Base-by-base conservation (phyloP, 2,113 vertebrate species). In the Lepisosteus oculatus region DNA sequence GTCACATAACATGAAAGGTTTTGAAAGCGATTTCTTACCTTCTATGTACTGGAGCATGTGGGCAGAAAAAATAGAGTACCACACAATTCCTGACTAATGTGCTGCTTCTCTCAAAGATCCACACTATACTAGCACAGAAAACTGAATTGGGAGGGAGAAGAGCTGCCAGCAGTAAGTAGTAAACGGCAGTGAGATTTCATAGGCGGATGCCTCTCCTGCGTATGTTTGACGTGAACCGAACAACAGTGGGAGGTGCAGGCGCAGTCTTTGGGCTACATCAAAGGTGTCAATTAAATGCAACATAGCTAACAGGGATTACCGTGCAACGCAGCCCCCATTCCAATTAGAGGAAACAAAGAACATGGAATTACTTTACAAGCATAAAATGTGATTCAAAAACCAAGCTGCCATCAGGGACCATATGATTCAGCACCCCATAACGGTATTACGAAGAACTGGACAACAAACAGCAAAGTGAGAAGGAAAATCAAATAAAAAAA, bases 31-130 rank as follows among this genome's bases (percentile, higher is more conserved):
- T 54, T 70, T 91, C 93, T 92, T 94, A 95, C 93, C 94, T 91
- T 93, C 86, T 85, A 92, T 88, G 85, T 91, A 88, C 79, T 92
- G 92, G 86, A 93, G 89, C 92, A 92, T 92, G 88, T 88, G 85
- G 86, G 88, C 81, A 85, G 83, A 64, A 76, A 76, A 82, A 14
- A 72, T 8, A 66, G 51, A 61, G 64, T 43, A 15, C 55, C 17
- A 29, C 17, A 29, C 17, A 55, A 59, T 57, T 65, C 61, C 70
- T 8, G 72, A 74, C 62, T 44, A 44, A 51, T 66, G 68, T 43
- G 55, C 41, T 55, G 67, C 42, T 15, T 74, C 72, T 72, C 74
- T 68, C 71, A 55, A 47, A 14, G 57, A 72, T 78, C 74, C 67
- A 72, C 57, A 6, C 71, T 17, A 44, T 67, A 54, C 64, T 61